Percentiles rank a stretch among this genome's conserved stretches.
Conservation (phyloP, 2,797 vertebrate species). For the Sebastes miniatus region DNA sequence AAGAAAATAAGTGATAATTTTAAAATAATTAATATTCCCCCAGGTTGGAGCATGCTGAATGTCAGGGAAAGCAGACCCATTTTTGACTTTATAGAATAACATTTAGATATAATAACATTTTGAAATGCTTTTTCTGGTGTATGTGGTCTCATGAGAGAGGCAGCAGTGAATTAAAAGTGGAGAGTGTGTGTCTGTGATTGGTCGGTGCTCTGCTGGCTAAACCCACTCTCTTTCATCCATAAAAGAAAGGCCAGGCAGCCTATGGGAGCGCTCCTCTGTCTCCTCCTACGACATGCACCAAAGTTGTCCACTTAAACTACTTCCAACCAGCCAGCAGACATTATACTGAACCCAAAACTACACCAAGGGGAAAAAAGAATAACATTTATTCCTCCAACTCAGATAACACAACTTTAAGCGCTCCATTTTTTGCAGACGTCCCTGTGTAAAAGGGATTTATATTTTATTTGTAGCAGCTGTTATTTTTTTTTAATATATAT, state of each 20-base stretch:
- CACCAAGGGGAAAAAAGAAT: slow-evolving; percentile 72
- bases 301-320: slow-evolving; percentile 89
- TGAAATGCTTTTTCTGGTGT: slow-evolving; percentile 28
- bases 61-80: slow-evolving; percentile 1
- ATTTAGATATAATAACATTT: slow-evolving; percentile 54
- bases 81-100: slow-evolving; percentile 38
- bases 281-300: slow-evolving; percentile 83
- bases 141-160: slow-evolving; percentile 65
- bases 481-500: background rate
- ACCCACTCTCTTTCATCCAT: slow-evolving; percentile 87
- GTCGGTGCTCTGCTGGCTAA: slow-evolving; percentile 79
- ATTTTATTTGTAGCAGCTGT: slow-evolving; percentile 27
- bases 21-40: slow-evolving; percentile 21
- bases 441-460: slow-evolving; percentile 10
- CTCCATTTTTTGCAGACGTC: slow-evolving; percentile 31
- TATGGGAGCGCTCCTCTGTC: slow-evolving; percentile 84
- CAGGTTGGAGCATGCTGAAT: slow-evolving; percentile 16
- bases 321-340: slow-evolving; percentile 82
- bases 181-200: slow-evolving; percentile 72
- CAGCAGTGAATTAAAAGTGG: slow-evolving; percentile 76
- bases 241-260: slow-evolving; percentile 88
- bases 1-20: background rate
- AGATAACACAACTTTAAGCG: slow-evolving; percentile 31
- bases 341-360: slow-evolving; percentile 80
- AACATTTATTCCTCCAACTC: slow-evolving; percentile 50